phyloP scores from a whole-genome alignment of 30 jellyfish, hydroid and myxozoan genomes.

The Nemopilema nomurai region DNA sequence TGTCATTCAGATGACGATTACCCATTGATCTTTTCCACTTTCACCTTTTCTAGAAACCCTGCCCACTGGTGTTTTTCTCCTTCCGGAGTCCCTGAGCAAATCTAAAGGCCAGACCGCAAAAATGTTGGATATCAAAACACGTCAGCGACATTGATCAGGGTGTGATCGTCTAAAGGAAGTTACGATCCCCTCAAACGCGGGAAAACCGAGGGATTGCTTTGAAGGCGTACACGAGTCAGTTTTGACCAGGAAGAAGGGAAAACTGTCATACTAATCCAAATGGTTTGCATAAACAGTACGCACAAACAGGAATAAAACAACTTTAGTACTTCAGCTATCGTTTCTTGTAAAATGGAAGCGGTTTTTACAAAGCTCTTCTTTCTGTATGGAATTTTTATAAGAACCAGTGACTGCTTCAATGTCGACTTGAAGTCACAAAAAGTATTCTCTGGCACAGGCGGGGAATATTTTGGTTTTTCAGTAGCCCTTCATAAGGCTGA shows the following conservation, averaged over 20 bases:
- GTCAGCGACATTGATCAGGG: neutral
- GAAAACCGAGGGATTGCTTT: slow-evolving; percentile 8
- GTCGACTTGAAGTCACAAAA: slow-evolving; percentile 18
- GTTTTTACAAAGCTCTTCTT: neutral
- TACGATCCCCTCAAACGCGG: slow-evolving; percentile 6
- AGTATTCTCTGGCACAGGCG: slow-evolving; percentile 20
- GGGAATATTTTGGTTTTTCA: slow-evolving; percentile 43
- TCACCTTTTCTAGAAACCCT: too few relatives aligned
- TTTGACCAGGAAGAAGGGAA: neutral
- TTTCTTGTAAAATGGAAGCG: slow-evolving; percentile 1
- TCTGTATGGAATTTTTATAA: neutral
- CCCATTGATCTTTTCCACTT: too few relatives aligned
- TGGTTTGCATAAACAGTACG: neutral
- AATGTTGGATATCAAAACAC: too few relatives aligned
- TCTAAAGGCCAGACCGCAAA: neutral
- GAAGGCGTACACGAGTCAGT: neutral
- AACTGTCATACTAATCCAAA: neutral
- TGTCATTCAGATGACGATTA: too few relatives aligned
- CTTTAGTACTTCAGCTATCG: neutral
- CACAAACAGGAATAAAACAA: neutral
- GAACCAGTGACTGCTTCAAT: slow-evolving; percentile 20
- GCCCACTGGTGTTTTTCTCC: too few relatives aligned
- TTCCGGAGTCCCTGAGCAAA: too few relatives aligned
- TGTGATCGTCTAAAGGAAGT: slow-evolving; percentile 17
- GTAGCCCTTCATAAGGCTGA: slow-evolving; percentile 40